These are phyloP conservation scores for Sesamia inferens DNA, from an alignment of 2,888 invertebrate genomes.

Conservation along the genomic window DNA sequence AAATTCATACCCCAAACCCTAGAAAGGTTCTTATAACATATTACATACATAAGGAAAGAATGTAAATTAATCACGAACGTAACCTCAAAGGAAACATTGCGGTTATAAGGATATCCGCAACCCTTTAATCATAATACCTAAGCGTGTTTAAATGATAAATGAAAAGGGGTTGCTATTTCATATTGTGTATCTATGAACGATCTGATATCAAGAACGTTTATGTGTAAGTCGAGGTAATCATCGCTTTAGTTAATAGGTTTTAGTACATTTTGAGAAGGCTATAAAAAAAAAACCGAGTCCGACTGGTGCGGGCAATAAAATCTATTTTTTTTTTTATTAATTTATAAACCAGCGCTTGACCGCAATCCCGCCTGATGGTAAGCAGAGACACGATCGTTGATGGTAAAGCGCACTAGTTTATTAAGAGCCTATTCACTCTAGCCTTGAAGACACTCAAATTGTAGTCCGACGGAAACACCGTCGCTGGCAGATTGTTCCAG, in stretches of 20 bases:
- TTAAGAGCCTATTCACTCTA: too few relatives aligned
- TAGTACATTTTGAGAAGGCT: neutral
- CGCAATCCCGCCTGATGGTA: too few relatives aligned
- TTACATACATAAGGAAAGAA: constrained; percentile 42
- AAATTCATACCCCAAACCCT: neutral
- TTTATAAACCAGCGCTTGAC: too few relatives aligned
- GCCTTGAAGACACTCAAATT: too few relatives aligned
- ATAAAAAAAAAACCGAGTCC: neutral
- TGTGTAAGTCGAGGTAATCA: constrained; percentile 8
- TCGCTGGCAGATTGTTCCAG: too few relatives aligned
- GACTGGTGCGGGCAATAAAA: too few relatives aligned
- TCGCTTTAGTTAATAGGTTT: constrained; percentile 2
- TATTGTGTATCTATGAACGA: constrained; percentile 35
- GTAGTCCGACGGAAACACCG: too few relatives aligned
- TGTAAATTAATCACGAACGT: constrained; percentile 59
- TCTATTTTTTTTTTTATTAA: too few relatives aligned
- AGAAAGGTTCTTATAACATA: constrained; percentile 2
- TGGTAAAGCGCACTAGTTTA: too few relatives aligned
- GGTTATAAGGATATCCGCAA: constrained; percentile 60
- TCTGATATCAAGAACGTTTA: constrained; percentile 6
- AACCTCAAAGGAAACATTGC: constrained; percentile 57
- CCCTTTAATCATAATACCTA: constrained; percentile 61
- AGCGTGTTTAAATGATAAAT: constrained; percentile 66
- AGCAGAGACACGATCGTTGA: too few relatives aligned
- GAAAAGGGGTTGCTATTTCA: constrained; percentile 53